Conservation (phyloP, 2,888 invertebrate genomes). For the Phorcus lineatus region DNA sequence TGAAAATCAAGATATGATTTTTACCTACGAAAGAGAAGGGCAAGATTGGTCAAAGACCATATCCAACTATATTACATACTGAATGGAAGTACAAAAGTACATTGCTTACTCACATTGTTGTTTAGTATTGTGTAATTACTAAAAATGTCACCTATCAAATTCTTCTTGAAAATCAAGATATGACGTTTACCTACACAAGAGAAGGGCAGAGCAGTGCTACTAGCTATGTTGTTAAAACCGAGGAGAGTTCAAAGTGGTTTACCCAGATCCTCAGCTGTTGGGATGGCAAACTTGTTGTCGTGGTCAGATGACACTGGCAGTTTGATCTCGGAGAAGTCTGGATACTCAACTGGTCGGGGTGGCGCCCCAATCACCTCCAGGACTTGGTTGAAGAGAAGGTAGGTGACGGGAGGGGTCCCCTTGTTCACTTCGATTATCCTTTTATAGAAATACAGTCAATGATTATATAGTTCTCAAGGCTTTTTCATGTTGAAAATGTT, state of each 20-base stretch:
- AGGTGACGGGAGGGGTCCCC: conserved; percentile 84
- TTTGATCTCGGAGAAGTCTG: conserved; percentile 57
- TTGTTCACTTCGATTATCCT: conserved; percentile 82
- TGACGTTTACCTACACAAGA: too few relatives aligned
- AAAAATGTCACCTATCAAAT: too few relatives aligned
- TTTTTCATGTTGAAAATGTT: background rate
- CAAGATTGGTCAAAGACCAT: too few relatives aligned
- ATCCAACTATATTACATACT: too few relatives aligned
- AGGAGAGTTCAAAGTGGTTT: background rate
- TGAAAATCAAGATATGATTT: too few relatives aligned
- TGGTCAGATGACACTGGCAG: conserved; percentile 80
- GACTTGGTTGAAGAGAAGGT: conserved; percentile 80
- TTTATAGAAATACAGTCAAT: conserved; percentile 1
- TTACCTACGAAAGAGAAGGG: too few relatives aligned
- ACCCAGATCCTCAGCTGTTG: conserved; percentile 60
- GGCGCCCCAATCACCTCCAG: conserved; percentile 62
- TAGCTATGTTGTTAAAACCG: too few relatives aligned
- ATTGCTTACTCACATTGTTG: too few relatives aligned
- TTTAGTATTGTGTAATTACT: too few relatives aligned
- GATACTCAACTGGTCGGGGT: conserved; percentile 51
- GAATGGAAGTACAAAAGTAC: too few relatives aligned
- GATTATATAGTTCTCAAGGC: background rate
- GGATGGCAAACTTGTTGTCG: conserved; percentile 56
- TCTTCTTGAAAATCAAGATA: too few relatives aligned
- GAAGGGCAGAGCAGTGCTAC: too few relatives aligned